Base-by-base conservation (phyloP, 2,797 vertebrate genomes). In the Falco rusticolus region DNA sequence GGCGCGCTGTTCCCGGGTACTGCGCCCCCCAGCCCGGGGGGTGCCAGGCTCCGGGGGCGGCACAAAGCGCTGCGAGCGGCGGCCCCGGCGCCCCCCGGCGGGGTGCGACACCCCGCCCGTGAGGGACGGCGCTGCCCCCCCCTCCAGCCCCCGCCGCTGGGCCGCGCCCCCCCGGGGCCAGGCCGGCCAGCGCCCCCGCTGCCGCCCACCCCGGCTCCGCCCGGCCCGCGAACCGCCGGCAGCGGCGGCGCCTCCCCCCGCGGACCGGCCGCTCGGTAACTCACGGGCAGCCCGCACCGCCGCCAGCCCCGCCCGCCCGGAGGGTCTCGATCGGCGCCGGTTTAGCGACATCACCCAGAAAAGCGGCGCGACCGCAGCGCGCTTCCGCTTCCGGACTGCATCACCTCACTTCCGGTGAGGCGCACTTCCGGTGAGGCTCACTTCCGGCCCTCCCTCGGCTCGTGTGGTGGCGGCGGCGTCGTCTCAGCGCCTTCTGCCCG, bases 11-110 rank as follows among this genome's bases (percentile, higher is more conserved):
- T 5, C 39, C 17, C 3, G 12, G 8, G 0, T 2, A 6, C 2
- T 8, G 5, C 19, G 28, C 10, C 22, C 22, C 0, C 3, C 31
- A 5, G 53, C 60, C 31, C 15, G n/a, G 43, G 56, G 18, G 3
- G 0, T 0, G 20, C 2, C 18, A 1, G 20, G 26, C 65, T 28
- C 24, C 3, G 24, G 24, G 8, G 2, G 41, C 26, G 18, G 34
- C 33, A 45, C 48, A 0, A 37, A 65, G 22, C 45, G 34, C 61
- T 17, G 63, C 51, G 3, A 24, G 54, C 20, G 5, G 28, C 3
- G 15, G 0, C 3, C 12, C 14, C 21, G 9, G 9, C 21, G 10
- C 14, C 29, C 51, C 6, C 5, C 9, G 12, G 21, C 2, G 12
- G 5, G 13, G 13, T 2, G 57, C 8, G 25, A 18, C 16, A 34